Evolutionary conservation across 1,140 invertebrate genomes (phyloP).

Genomic region (Camponotus floridanus): DNA sequence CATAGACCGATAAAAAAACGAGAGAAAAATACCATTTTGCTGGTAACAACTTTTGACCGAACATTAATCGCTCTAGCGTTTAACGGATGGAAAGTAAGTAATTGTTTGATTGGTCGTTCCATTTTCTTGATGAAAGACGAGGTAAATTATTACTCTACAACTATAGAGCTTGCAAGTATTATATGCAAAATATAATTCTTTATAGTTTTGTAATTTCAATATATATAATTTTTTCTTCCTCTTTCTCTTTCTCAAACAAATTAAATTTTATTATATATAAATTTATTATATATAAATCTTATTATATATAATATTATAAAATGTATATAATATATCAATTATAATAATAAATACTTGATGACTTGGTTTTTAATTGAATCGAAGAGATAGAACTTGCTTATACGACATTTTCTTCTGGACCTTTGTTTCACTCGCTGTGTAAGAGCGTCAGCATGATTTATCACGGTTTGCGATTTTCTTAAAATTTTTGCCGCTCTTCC

Average conservation of each 20-base stretch:
- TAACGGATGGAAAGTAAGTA: conserved; percentile 53
- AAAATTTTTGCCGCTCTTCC: conserved; percentile 81
- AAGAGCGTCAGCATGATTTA: conserved; percentile 65
- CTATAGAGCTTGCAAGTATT: background rate
- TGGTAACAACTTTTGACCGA: conserved; percentile 41
- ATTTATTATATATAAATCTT: background rate
- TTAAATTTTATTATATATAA: too few relatives aligned
- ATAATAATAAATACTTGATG: conserved; percentile 6
- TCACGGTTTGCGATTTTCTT: conserved; percentile 81
- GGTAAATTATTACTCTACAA: conserved; percentile 54
- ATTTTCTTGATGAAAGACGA: conserved; percentile 62
- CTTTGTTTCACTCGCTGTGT: conserved; percentile 1
- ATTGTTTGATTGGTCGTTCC: conserved; percentile 57
- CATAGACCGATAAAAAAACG: conserved; percentile 39
- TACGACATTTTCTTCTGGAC: background rate
- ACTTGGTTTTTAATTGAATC: background rate
- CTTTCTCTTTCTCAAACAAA: too few relatives aligned
- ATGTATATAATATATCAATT: background rate
- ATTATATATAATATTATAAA: background rate
- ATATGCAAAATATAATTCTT: background rate
- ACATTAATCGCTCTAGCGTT: conserved; percentile 59
- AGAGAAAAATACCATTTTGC: conserved; percentile 25
- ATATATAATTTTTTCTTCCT: background rate
- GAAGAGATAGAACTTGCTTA: background rate
- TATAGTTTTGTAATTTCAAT: background rate